Percentiles rank a stretch among this genome's conserved stretches.
Conservation (phyloP, 1,140 invertebrate species). For the Pogonomyrmex barbatus region DNA sequence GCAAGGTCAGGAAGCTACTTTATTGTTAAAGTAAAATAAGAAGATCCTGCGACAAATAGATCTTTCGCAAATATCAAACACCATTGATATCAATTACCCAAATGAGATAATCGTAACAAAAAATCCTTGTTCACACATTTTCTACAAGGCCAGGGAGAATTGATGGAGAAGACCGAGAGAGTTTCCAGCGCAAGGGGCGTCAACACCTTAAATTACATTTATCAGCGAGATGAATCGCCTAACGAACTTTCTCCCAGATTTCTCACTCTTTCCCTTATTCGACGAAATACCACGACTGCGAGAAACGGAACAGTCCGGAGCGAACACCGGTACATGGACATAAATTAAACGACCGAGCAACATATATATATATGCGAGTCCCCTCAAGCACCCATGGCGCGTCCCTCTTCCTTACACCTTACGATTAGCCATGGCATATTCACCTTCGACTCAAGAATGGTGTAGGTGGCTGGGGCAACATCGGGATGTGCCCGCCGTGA, state of each 20-base stretch:
- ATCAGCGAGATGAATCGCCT: conserved; percentile 67
- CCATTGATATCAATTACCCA: conserved; percentile 76
- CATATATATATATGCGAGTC: conserved; percentile 32
- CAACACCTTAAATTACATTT: conserved; percentile 60
- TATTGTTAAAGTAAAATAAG: not conserved
- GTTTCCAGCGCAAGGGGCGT: conserved; percentile 59
- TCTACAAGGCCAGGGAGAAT: not conserved
- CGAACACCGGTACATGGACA: conserved; percentile 59
- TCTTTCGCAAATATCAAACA: conserved; percentile 46
- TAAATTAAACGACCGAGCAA: conserved; percentile 68
- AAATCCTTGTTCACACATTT: not conserved
- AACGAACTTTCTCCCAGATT: conserved; percentile 60
- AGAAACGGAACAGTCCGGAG: conserved; percentile 44
- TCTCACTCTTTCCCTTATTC: conserved; percentile 34
- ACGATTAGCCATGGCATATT: conserved; percentile 69
- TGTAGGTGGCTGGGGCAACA: conserved; percentile 61
- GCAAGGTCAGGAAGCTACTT: not conserved
- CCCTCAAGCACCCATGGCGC: conserved; percentile 36
- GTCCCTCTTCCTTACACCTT: conserved; percentile 63
- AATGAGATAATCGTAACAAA: conserved; percentile 62
- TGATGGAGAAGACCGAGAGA: conserved; percentile 26
- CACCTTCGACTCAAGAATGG: conserved; percentile 33
- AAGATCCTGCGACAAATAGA: not conserved
- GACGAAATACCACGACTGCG: conserved; percentile 24
- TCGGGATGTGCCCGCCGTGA: not conserved